Evolutionary conservation across 2,888 invertebrate species (phyloP).

Genomic region (Fragum fragum): DNA sequence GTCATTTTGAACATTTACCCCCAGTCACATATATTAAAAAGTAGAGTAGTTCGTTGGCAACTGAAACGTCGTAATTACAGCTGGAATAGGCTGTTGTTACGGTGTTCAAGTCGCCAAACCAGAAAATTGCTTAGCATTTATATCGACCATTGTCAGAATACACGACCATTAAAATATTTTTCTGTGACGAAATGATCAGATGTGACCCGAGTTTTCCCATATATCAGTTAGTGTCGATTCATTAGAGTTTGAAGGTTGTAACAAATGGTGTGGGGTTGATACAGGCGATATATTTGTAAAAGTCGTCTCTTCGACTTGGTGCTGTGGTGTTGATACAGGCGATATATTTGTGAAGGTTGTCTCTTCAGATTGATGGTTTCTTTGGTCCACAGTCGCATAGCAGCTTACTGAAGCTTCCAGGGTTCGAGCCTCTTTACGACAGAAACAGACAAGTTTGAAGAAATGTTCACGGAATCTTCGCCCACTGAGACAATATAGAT

Average conservation of each 20-base stretch:
- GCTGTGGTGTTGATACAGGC: not conserved
- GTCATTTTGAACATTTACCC: too few species aligned
- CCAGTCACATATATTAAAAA: too few species aligned
- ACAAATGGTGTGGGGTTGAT: slow-evolving; percentile 4
- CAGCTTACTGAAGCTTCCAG: not conserved
- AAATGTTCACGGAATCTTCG: slow-evolving; percentile 73
- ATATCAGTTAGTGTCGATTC: not conserved
- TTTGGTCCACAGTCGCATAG: slow-evolving; percentile 6
- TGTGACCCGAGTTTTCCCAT: not conserved
- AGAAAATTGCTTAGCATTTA: too few species aligned
- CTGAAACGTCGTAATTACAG: too few species aligned
- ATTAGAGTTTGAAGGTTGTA: slow-evolving; percentile 8
- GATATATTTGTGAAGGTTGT: not conserved
- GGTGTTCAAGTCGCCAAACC: too few species aligned
- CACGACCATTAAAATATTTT: too few species aligned
- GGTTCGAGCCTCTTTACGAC: not conserved
- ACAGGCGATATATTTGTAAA: not conserved
- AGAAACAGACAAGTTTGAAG: slow-evolving; percentile 59
- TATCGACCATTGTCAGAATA: too few species aligned
- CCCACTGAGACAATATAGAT: slow-evolving; percentile 76
- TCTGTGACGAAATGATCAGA: too few species aligned
- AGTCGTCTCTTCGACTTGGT: not conserved
- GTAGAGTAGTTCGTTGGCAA: too few species aligned
- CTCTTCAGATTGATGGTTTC: not conserved
- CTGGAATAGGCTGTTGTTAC: too few species aligned